Evolutionary conservation across 2,113 vertebrate genomes (phyloP).

Genomic region (Thinocorus orbignyianus): DNA sequence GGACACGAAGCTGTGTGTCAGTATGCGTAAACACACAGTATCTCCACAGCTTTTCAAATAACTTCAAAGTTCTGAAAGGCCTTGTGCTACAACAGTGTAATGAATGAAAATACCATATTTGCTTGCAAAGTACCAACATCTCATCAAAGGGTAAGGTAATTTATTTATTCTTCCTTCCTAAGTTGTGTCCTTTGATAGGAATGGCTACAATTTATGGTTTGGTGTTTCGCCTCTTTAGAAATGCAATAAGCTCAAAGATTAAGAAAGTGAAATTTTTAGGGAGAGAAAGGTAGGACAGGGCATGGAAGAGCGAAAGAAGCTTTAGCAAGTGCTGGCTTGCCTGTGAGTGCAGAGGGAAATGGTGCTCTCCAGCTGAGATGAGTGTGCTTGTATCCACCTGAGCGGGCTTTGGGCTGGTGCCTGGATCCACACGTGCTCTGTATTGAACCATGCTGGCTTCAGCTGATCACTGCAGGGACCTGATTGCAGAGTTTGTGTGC

Average conservation of each 20-base stretch:
- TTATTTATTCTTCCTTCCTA: neutral
- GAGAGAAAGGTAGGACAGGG: neutral
- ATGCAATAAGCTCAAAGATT: neutral
- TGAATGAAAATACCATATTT: neutral
- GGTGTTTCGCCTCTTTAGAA: neutral
- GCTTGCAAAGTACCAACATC: neutral
- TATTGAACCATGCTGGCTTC: neutral
- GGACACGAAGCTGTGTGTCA: neutral
- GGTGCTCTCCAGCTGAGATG: accelerated
- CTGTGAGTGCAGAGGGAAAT: accelerated
- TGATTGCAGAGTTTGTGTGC: neutral
- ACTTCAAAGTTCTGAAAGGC: neutral
- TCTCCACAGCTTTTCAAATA: neutral
- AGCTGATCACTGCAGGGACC: neutral
- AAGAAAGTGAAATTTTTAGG: neutral
- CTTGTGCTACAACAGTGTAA: neutral
- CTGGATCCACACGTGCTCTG: accelerated
- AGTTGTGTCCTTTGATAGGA: neutral
- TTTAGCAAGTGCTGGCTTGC: accelerated
- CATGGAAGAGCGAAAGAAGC: neutral
- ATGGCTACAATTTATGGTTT: neutral
- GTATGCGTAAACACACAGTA: accelerated
- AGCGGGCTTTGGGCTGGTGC: neutral
- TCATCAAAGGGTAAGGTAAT: neutral
- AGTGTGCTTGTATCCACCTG: accelerated